A percentile compares a stretch with the other conserved stretches of the same genome.
Conservation (phyloP, 2,797 vertebrate genomes). For the Columba guinea region DNA sequence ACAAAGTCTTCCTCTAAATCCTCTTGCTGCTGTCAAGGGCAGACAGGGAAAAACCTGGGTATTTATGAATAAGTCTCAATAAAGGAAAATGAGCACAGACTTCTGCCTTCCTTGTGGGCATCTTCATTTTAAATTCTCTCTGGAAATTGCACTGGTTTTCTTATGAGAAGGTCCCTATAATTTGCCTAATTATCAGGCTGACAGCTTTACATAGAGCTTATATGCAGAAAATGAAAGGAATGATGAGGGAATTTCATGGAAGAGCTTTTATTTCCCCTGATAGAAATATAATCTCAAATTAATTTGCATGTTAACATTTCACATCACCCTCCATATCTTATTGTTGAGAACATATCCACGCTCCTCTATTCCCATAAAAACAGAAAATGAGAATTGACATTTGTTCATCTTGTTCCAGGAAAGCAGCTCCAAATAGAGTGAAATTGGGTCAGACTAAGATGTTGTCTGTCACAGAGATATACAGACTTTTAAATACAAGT, state of each 20-base stretch:
- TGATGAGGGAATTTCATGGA: constrained; percentile 47
- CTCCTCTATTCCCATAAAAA: background rate
- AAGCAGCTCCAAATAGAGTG: background rate
- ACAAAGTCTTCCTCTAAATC: background rate
- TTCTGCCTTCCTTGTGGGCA: constrained; percentile 26
- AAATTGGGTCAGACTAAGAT: background rate
- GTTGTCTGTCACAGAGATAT: background rate
- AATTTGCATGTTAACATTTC: constrained; percentile 52
- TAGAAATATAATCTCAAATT: constrained; percentile 29
- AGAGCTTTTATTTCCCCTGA: constrained; percentile 53
- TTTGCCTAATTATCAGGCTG: constrained; percentile 52
- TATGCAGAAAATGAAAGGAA: constrained; percentile 53
- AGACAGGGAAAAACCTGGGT: background rate
- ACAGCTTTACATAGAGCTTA: constrained; percentile 32
- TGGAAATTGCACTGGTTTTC: constrained; percentile 45
- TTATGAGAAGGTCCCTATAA: constrained; percentile 39
- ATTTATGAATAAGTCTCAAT: constrained; percentile 14
- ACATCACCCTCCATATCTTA: background rate
- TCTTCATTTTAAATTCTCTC: constrained; percentile 28
- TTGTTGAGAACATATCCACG: constrained; percentile 1
- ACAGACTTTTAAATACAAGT: background rate
- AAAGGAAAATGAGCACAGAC: background rate
- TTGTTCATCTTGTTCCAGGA: constrained; percentile 18
- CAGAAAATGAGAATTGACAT: constrained; percentile 21
- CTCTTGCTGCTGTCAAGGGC: background rate